phyloP scores from a whole-genome alignment of 2,888 invertebrate genomes.

The Theodoxus fluviatilis region DNA sequence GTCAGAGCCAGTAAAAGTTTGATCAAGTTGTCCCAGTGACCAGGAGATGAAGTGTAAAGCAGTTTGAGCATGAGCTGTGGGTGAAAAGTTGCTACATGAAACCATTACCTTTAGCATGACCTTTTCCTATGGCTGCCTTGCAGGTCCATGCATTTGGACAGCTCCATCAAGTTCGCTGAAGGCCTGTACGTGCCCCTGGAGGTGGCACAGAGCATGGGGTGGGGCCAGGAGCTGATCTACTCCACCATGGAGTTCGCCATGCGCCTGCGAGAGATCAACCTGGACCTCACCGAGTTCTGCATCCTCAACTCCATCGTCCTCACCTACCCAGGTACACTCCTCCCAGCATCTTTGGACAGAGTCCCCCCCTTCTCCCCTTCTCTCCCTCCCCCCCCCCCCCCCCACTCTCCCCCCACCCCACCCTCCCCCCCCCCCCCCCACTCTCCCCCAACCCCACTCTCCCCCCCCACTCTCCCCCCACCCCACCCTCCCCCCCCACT shows the following conservation, averaged over 20 bases:
- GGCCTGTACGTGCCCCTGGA: slow-evolving; percentile 53
- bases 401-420: slow-evolving; percentile 1
- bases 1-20: too few species aligned
- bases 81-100: too few species aligned
- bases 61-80: too few species aligned
- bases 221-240: slow-evolving; percentile 61
- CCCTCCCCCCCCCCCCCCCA: not conserved
- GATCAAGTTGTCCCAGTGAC: too few species aligned
- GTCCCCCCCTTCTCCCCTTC: not conserved
- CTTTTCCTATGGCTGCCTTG: not conserved
- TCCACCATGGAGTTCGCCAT: slow-evolving; percentile 60
- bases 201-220: slow-evolving; percentile 53
- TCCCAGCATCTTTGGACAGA: too few species aligned
- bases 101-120: too few species aligned
- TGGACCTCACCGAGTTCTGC: slow-evolving; percentile 62
- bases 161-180: slow-evolving; percentile 59
- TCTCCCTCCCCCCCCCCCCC: not conserved
- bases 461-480: not conserved
- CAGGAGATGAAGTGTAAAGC: too few species aligned
- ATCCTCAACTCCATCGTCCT: slow-evolving; percentile 62
- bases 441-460: too few species aligned
- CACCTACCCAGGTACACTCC: slow-evolving; percentile 60
- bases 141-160: slow-evolving; percentile 58
- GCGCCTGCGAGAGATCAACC: slow-evolving; percentile 52
- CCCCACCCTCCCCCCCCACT: not conserved